Percentiles rank a stretch among this genome's conserved stretches.
Evolutionary conservation across 2,113 vertebrate genomes (phyloP).

Genomic region (Thryonomys swinderianus): DNA sequence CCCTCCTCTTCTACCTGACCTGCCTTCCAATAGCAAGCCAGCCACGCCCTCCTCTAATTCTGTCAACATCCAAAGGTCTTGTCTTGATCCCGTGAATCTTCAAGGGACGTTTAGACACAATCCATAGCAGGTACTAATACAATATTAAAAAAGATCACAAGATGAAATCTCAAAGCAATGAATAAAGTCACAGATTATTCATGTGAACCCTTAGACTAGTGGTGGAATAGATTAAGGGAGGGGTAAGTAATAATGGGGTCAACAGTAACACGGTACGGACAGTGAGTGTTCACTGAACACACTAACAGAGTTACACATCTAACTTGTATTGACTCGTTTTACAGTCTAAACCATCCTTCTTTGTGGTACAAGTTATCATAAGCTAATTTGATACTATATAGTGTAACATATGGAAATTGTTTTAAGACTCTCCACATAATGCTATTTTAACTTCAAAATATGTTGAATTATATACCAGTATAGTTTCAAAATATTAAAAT

Average conservation of each 20-base stretch:
- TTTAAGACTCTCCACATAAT: background rate
- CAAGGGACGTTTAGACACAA: background rate
- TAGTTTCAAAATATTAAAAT: background rate
- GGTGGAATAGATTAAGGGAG: background rate
- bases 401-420: background rate
- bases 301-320: background rate
- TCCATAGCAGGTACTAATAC: background rate
- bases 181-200: background rate
- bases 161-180: background rate
- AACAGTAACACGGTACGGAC: background rate
- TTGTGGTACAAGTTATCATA: background rate
- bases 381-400: background rate
- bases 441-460: constrained; percentile 10
- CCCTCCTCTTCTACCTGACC: background rate
- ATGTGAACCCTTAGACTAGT: background rate
- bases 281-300: background rate
- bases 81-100: background rate
- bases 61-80: background rate
- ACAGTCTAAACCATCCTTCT: background rate
- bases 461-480: background rate
- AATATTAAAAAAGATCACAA: background rate
- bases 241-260: background rate
- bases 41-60: background rate
- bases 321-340: background rate
- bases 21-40: background rate